Evolutionary conservation across 2,113 vertebrate genomes (phyloP).

Genomic region (Diglossa brunneiventris): DNA sequence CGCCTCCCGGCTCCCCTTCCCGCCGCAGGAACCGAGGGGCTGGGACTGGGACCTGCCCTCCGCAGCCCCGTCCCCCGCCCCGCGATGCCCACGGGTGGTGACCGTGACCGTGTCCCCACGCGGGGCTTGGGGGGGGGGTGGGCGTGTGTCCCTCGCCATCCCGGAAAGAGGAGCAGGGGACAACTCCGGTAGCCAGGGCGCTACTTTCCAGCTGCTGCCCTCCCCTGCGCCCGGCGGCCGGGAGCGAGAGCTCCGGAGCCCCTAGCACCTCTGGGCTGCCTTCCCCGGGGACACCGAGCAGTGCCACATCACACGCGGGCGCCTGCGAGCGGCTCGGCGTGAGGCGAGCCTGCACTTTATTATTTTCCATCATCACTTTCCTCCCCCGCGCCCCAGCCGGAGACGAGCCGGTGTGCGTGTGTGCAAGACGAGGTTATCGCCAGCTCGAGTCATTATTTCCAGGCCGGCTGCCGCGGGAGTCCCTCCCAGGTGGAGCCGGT

Average conservation of each 20-base stretch:
- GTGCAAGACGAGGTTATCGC: neutral
- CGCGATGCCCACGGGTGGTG: neutral
- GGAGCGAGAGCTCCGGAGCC: neutral
- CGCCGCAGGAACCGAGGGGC: neutral
- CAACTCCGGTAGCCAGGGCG: neutral
- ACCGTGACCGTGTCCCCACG: neutral
- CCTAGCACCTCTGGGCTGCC: neutral
- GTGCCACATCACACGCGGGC: neutral
- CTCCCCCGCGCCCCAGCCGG: neutral
- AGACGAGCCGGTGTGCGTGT: neutral
- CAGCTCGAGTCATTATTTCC: neutral
- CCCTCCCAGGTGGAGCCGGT: conserved; percentile 2
- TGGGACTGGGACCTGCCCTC: neutral
- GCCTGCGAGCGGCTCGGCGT: neutral
- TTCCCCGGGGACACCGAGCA: neutral
- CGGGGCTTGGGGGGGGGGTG: neutral
- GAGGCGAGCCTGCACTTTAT: neutral
- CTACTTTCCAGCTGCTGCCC: neutral
- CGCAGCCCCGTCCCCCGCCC: neutral
- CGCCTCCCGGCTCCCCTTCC: neutral
- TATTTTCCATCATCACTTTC: neutral
- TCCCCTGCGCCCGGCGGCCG: neutral
- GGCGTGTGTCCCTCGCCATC: neutral
- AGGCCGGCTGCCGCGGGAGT: neutral
- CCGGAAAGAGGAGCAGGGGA: neutral